phyloP scores from a whole-genome alignment of 2,797 vertebrate species.

The Cossypha niveicapilla region DNA sequence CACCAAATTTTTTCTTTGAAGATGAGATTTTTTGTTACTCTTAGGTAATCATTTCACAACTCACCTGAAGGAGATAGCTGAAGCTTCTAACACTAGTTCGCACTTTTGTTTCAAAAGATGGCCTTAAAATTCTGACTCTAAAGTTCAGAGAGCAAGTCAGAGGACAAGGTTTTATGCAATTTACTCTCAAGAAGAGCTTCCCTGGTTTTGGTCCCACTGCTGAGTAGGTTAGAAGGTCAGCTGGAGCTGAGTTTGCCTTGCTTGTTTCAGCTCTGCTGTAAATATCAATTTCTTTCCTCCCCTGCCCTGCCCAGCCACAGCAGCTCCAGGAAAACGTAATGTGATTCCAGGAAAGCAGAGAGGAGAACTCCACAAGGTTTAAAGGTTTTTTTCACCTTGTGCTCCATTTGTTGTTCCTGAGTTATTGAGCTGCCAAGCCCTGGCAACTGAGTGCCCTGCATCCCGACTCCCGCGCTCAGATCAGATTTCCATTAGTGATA shows the following conservation, averaged over 20 bases:
- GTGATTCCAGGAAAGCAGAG: slow-evolving; percentile 45
- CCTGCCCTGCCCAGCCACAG: neutral
- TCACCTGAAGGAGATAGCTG: neutral
- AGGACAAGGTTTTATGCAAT: neutral
- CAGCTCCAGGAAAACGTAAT: slow-evolving; percentile 38
- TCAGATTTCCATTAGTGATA: slow-evolving; percentile 74
- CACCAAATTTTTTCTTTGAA: neutral
- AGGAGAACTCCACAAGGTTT: slow-evolving; percentile 14
- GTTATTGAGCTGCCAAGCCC: slow-evolving; percentile 47
- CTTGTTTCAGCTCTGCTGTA: slow-evolving; percentile 28
- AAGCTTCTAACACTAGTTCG: neutral
- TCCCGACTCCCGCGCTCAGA: neutral
- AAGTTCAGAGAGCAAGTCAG: neutral
- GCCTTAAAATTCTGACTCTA: neutral
- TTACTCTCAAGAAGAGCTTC: neutral
- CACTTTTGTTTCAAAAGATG: neutral
- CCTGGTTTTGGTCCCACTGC: neutral
- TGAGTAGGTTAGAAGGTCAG: slow-evolving; percentile 12
- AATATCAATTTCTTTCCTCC: slow-evolving; percentile 56
- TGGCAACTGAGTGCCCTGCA: slow-evolving; percentile 21
- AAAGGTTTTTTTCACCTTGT: slow-evolving; percentile 65
- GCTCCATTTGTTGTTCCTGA: slow-evolving; percentile 20
- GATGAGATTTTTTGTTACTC: neutral
- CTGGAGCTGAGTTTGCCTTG: slow-evolving; percentile 21
- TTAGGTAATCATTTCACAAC: neutral